phyloP scores from a whole-genome alignment of 1,140 invertebrate species.

The Drosophila melanogaster region Release_6_plus_ISO1_MT NC_004354.4:7912501-7913000 shows the following conservation, averaged over 20 bases:
- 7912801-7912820: constrained; percentile 28
- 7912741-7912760: constrained; percentile 59
- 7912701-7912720: constrained; percentile 22
- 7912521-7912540: neutral
- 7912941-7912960: constrained; percentile 56
- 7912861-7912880: constrained; percentile 3
- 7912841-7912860: constrained; percentile 17
- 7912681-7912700: constrained; percentile 4
- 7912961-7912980: constrained; percentile 63
- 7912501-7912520: constrained; percentile 26
- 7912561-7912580: constrained; percentile 9
- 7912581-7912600: constrained; percentile 23
- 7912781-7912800: constrained; percentile 74
- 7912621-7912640: neutral
- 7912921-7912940: constrained; percentile 72
- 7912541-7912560: constrained; percentile 3
- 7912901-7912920: constrained; percentile 69
- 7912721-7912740: constrained; percentile 53
- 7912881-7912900: constrained; percentile 39
- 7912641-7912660: neutral
- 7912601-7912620: constrained; percentile 17
- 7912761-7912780: constrained; percentile 64
- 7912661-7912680: no score
- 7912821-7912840: constrained; percentile 12
- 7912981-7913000: constrained; percentile 17